phyloP scores from a whole-genome alignment of 1,140 invertebrate genomes.

The Palaemon carinicauda region DNA sequence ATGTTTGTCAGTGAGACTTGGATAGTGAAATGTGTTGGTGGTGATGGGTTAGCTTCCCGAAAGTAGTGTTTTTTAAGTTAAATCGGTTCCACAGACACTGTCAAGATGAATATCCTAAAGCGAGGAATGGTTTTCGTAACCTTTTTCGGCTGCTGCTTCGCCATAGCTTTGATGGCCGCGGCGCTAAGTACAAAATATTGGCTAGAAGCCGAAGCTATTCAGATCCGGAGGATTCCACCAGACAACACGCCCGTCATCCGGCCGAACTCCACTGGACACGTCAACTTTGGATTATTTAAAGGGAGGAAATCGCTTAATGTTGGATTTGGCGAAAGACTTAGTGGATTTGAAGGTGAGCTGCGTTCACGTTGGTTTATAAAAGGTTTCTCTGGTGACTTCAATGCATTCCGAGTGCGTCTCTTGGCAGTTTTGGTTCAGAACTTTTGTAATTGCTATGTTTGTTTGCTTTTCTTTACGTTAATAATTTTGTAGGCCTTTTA shows the following conservation, averaged over 20 bases:
- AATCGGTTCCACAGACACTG: background rate
- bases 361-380: background rate
- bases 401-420: background rate
- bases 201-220: slow-evolving; percentile 79
- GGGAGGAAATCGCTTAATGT: slow-evolving; percentile 84
- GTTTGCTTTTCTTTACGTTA: too few relatives aligned
- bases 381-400: slow-evolving; percentile 14
- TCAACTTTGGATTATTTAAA: slow-evolving; percentile 85
- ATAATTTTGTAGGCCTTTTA: too few relatives aligned
- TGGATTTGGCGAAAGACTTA: slow-evolving; percentile 80
- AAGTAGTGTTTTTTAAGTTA: background rate
- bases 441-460: too few relatives aligned
- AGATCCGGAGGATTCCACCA: slow-evolving; percentile 64
- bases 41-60: background rate
- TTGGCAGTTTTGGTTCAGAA: too few relatives aligned
- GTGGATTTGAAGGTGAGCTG: slow-evolving; percentile 75
- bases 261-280: slow-evolving; percentile 75
- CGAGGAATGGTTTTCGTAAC: slow-evolving; percentile 86
- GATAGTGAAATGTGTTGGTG: background rate
- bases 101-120: slow-evolving; percentile 70
- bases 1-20: slow-evolving; percentile 32
- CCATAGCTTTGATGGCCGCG: slow-evolving; percentile 81
- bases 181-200: slow-evolving; percentile 88
- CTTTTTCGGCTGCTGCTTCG: slow-evolving; percentile 84
- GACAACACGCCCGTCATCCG: slow-evolving; percentile 55